These are phyloP conservation scores for Euzetes globulus DNA, from an alignment of 2,888 invertebrate species.

Conservation along the genomic window DNA sequence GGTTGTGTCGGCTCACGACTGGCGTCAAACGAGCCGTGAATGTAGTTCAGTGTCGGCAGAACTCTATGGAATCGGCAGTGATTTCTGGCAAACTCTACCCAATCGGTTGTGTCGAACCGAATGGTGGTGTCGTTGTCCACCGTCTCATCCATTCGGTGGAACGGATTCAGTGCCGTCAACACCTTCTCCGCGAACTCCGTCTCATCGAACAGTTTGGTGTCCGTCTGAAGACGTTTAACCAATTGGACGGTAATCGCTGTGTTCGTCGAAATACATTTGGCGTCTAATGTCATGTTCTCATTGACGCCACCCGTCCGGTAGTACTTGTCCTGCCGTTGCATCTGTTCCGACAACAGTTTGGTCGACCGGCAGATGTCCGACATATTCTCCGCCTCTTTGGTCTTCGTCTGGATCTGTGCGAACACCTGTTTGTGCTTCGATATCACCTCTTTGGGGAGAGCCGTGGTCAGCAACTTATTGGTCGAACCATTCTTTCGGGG, in stretches of 20 bases:
- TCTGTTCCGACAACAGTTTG: neutral
- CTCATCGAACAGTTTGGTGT: neutral
- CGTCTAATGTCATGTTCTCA: slow-evolving; percentile 17
- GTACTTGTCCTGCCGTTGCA: neutral
- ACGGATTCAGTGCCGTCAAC: neutral
- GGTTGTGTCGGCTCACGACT: no score
- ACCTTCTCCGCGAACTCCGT: slow-evolving; percentile 8
- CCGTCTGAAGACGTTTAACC: neutral
- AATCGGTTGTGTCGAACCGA: neutral
- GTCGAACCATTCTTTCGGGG: neutral
- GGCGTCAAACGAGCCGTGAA: neutral
- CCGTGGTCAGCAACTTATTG: neutral
- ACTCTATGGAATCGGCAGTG: neutral
- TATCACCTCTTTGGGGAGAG: neutral
- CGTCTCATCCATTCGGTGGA: neutral
- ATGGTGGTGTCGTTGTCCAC: neutral
- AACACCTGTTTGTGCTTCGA: neutral
- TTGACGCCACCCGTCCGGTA: neutral
- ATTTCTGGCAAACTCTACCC: slow-evolving; percentile 5
- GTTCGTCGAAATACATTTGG: neutral
- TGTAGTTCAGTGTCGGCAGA: slow-evolving; percentile 1
- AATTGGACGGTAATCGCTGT: neutral
- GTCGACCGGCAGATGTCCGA: neutral
- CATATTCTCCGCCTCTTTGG: slow-evolving; percentile 1
- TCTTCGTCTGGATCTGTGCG: neutral